These are phyloP conservation scores for Nomada goodeniana DNA, from an alignment of 2,888 invertebrate genomes.

Conservation along the genomic window DNA sequence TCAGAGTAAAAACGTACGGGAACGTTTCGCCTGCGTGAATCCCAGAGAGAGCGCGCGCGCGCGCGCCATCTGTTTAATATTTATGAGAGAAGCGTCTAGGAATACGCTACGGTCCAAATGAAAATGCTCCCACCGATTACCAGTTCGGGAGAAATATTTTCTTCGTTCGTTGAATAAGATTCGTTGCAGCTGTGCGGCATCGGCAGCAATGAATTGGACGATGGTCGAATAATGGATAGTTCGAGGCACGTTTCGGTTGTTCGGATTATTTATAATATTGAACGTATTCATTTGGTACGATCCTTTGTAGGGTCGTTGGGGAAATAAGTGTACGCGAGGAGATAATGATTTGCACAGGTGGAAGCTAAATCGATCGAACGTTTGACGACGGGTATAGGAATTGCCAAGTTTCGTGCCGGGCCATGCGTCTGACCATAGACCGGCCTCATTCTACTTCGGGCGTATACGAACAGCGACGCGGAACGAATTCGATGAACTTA, in stretches of 20 bases:
- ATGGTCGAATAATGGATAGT: too few species aligned
- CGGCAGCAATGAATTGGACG: too few species aligned
- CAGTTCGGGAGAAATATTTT: neutral
- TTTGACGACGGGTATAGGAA: neutral
- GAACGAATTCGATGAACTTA: neutral
- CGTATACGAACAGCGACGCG: neutral
- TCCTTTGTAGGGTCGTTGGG: too few species aligned
- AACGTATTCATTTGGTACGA: too few species aligned
- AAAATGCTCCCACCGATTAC: slow-evolving; percentile 65
- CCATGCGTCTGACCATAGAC: slow-evolving; percentile 15
- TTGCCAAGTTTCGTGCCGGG: neutral
- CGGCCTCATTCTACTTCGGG: slow-evolving; percentile 4
- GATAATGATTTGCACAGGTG: too few species aligned
- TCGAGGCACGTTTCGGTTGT: too few species aligned
- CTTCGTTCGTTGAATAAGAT: neutral
- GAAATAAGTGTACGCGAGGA: too few species aligned
- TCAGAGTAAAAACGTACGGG: slow-evolving; percentile 70
- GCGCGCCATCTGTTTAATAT: slow-evolving; percentile 68
- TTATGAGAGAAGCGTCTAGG: slow-evolving; percentile 71
- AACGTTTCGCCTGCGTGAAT: slow-evolving; percentile 66
- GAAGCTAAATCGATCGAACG: too few species aligned
- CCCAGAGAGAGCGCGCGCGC: slow-evolving; percentile 44
- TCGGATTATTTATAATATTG: too few species aligned
- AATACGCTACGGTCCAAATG: slow-evolving; percentile 72
- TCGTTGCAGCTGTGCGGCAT: neutral